Conservation (phyloP, 37 sponge, comb jelly and placozoan species). For the Lycopodina hypogea region DNA sequence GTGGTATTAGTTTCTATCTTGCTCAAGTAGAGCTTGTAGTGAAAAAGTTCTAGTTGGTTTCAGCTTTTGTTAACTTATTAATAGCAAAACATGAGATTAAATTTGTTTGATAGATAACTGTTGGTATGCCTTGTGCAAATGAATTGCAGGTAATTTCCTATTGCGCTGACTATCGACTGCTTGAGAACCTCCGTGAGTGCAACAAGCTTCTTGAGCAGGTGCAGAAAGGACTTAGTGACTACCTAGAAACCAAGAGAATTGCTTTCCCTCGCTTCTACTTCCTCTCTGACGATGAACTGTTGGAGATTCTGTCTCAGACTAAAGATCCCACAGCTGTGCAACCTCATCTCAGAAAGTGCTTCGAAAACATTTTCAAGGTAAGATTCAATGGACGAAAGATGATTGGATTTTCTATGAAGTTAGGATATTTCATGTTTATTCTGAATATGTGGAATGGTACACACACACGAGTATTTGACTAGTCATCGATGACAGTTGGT, state of each 20-base stretch:
- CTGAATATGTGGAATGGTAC: background rate
- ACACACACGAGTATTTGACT: background rate
- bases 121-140: too few species aligned
- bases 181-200: slow-evolving; percentile 95
- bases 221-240: slow-evolving; percentile 99
- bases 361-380: slow-evolving; percentile 94
- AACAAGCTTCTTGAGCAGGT: slow-evolving; percentile 98
- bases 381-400: background rate
- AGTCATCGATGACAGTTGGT: too few species aligned
- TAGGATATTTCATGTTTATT: background rate
- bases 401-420: too few species aligned
- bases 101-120: too few species aligned
- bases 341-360: slow-evolving; percentile 99
- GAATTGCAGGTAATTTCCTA: slow-evolving; percentile 67
- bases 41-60: too few species aligned
- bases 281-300: slow-evolving; percentile 97
- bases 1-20: too few species aligned
- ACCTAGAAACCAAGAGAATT: slow-evolving; percentile 96
- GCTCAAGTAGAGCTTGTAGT: too few species aligned
- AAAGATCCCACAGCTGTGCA: slow-evolving; percentile 99
- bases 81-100: too few species aligned
- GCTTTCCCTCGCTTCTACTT: slow-evolving; percentile 99
- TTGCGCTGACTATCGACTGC: slow-evolving; percentile 87
- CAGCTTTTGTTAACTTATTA: too few species aligned
- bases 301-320: slow-evolving; percentile 99